A percentile compares a stretch with the other conserved stretches of the same genome.
phyloP scores from a whole-genome alignment of 2,888 invertebrate species.

The Dichetophora obliterata region DNA sequence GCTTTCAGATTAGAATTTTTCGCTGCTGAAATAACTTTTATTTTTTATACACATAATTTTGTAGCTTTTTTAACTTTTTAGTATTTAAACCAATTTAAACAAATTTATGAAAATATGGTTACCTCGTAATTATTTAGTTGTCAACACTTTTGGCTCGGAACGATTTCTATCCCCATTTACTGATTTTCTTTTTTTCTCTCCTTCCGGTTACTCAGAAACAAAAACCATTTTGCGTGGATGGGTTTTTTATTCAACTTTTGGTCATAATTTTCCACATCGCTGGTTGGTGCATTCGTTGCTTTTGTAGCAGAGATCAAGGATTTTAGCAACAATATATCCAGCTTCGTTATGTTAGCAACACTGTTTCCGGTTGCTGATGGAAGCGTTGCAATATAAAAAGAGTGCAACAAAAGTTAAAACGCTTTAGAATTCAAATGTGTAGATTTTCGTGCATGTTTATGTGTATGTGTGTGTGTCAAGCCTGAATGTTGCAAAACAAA shows the following conservation, averaged over 20 bases:
- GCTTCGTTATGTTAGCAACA: slow-evolving; percentile 3
- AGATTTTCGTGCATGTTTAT: slow-evolving; percentile 8
- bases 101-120: no score
- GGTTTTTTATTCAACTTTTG: background rate
- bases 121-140: no score
- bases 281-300: background rate
- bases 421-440: background rate
- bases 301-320: background rate
- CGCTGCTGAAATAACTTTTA: no score
- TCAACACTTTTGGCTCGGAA: no score
- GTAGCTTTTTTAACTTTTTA: no score
- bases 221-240: no score
- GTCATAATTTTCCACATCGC: background rate
- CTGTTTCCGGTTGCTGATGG: background rate
- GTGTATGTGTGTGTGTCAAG: background rate
- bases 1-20: no score
- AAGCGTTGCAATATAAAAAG: background rate
- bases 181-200: no score
- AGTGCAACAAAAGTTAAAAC: background rate
- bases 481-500: background rate
- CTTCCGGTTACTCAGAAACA: no score
- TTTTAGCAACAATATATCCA: background rate
- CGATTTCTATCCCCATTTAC: no score
- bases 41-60: no score
- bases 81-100: no score